Evolutionary conservation across 2,888 invertebrate genomes (phyloP).

Genomic region (Bedellia somnulentella): DNA sequence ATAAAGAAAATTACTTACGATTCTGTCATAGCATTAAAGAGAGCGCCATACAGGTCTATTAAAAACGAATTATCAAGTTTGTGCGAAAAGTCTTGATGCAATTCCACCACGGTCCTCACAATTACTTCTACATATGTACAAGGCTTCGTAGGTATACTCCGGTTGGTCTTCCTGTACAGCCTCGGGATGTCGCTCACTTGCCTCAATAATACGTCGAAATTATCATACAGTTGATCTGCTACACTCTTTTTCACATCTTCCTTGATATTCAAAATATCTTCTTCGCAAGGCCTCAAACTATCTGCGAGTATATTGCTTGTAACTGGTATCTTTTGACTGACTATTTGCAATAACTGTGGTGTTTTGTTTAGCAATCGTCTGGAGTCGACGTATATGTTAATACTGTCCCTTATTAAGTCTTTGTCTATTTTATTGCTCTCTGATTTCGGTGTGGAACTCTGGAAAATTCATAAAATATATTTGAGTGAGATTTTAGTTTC

Average conservation of each 20-base stretch:
- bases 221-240: conserved; percentile 35
- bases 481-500: no score
- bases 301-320: conserved; percentile 22
- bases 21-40: conserved; percentile 54
- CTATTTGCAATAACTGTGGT: conserved; percentile 26
- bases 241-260: conserved; percentile 35
- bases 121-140: conserved; percentile 78
- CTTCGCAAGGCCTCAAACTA: conserved; percentile 29
- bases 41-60: conserved; percentile 27
- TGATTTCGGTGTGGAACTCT: conserved; percentile 26
- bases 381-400: conserved; percentile 35
- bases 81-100: conserved; percentile 48
- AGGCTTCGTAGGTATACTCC: conserved; percentile 79
- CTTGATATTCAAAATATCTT: conserved; percentile 21
- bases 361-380: conserved; percentile 25
- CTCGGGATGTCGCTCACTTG: conserved; percentile 93
- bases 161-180: conserved; percentile 88
- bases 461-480: conserved; percentile 15
- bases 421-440: conserved; percentile 33
- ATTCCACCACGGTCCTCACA: conserved; percentile 61
- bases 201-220: conserved; percentile 64
- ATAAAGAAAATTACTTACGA: conserved; percentile 45
- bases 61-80: conserved; percentile 33
- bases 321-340: conserved; percentile 24
- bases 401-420: conserved; percentile 33